Evolutionary conservation across 2,888 invertebrate genomes (phyloP).

Genomic region (Balanococcus diminutus): DNA sequence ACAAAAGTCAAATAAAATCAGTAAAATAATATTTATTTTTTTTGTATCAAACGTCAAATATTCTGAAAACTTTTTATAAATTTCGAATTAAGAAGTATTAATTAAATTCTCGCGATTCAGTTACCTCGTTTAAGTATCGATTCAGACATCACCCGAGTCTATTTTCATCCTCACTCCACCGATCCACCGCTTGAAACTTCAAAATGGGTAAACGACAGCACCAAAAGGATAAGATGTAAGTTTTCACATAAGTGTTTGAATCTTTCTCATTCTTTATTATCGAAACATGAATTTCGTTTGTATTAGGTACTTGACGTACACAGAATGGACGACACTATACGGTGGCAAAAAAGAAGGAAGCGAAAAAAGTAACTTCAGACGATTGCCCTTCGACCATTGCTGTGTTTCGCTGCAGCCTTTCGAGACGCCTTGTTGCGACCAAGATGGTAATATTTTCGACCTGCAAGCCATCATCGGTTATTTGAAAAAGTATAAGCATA

Average conservation of each 20-base stretch:
- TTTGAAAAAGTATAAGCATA: slow-evolving; percentile 86
- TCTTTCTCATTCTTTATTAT: not conserved
- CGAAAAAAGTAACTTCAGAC: slow-evolving; percentile 77
- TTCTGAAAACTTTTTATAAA: no score
- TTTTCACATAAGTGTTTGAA: slow-evolving; percentile 56
- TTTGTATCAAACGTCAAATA: no score
- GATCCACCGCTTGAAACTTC: no score
- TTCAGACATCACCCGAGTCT: no score
- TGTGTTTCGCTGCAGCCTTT: slow-evolving; percentile 90
- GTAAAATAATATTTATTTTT: no score
- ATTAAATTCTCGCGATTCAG: no score
- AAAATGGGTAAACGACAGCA: slow-evolving; percentile 93
- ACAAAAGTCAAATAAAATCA: no score
- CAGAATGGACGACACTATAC: slow-evolving; percentile 87
- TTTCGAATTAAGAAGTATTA: no score
- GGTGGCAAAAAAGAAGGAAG: slow-evolving; percentile 82
- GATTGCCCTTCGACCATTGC: slow-evolving; percentile 92
- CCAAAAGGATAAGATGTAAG: slow-evolving; percentile 92
- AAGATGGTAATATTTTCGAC: slow-evolving; percentile 91
- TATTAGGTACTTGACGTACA: slow-evolving; percentile 80
- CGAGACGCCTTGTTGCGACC: slow-evolving; percentile 88
- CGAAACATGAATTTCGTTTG: slow-evolving; percentile 48
- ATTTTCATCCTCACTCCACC: no score
- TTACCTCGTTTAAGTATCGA: no score
- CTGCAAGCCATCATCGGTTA: slow-evolving; percentile 84